These are phyloP conservation scores for Phrynocephalus guinanensis DNA, from an alignment of 2,797 vertebrate species.

Conservation along the genomic window DNA sequence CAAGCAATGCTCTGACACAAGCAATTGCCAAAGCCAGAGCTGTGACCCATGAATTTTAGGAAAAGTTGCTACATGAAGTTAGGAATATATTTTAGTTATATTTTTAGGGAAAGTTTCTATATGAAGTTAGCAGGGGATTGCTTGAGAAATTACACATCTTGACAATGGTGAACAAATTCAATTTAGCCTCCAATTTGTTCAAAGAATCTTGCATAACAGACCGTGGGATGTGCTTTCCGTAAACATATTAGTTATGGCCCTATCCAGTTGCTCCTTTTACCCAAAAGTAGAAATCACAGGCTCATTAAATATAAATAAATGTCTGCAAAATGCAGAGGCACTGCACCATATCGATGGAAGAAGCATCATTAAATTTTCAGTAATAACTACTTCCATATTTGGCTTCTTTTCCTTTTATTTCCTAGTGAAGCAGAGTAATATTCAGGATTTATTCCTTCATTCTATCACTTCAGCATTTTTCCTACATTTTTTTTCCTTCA, in stretches of 20 bases:
- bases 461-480: conserved; percentile 44
- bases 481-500: neutral
- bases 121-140: conserved; percentile 40
- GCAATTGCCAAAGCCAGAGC: neutral
- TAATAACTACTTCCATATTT: conserved; percentile 70
- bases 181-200: conserved; percentile 40
- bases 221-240: conserved; percentile 40
- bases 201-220: conserved; percentile 50
- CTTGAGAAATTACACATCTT: conserved; percentile 28
- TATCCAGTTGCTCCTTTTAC: conserved; percentile 72
- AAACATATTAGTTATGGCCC: conserved; percentile 70
- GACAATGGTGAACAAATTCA: conserved; percentile 41
- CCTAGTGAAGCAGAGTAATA: neutral
- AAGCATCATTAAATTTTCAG: conserved; percentile 83
- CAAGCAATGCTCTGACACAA: rapidly evolving
- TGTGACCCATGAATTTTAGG: conserved; percentile 28
- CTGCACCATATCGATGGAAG: conserved; percentile 78
- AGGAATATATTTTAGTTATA: conserved; percentile 5
- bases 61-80: conserved; percentile 39
- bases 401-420: conserved; percentile 5
- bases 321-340: conserved; percentile 67
- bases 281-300: conserved; percentile 75
- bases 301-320: conserved; percentile 80
- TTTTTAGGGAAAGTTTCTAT: conserved; percentile 32
- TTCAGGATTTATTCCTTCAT: conserved; percentile 44